These are phyloP conservation scores for Colistium nudipinnis DNA, from an alignment of 2,113 vertebrate species.

Conservation along the genomic window DNA sequence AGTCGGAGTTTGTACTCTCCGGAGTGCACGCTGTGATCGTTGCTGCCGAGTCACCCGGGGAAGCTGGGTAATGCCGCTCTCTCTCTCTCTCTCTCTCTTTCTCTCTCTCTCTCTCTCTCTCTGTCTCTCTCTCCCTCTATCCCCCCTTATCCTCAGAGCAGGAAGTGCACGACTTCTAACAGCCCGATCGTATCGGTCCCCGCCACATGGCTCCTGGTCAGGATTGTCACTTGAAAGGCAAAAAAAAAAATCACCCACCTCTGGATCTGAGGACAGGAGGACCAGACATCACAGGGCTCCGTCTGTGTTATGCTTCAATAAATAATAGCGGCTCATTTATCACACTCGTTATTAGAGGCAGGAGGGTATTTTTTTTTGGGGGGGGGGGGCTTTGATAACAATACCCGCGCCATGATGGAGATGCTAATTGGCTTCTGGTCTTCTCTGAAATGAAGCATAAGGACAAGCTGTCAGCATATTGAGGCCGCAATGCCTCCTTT, in stretches of 20 bases:
- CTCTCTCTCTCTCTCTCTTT: no score
- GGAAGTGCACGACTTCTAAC: conserved; percentile 19
- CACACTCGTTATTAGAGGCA: conserved; percentile 30
- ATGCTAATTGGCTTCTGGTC: conserved; percentile 58
- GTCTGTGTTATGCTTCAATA: conserved; percentile 62
- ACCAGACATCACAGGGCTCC: conserved; percentile 46
- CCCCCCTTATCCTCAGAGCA: conserved; percentile 11
- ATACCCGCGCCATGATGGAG: conserved; percentile 35
- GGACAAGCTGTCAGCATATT: conserved; percentile 9
- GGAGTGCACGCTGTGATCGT: conserved; percentile 9
- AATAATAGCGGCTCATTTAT: conserved; percentile 73
- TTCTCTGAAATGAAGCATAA: conserved; percentile 43
- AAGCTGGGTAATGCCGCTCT: conserved; percentile 3
- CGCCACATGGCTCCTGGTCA: conserved; percentile 25
- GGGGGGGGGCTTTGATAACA: conserved; percentile 61
- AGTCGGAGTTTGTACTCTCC: conserved; percentile 34
- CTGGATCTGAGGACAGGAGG: conserved; percentile 25
- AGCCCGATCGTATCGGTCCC: conserved; percentile 36
- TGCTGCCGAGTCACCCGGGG: conserved; percentile 9
- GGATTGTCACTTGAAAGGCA: conserved; percentile 52
- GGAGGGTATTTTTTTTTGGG: conserved; percentile 12
- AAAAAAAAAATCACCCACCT: conserved; percentile 16
- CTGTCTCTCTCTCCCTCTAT: no score
- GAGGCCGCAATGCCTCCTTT: background rate
- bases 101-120: no score